Evolutionary conservation across 2,113 vertebrate species (phyloP).

Genomic region (Dasypus novemcinctus): DNA sequence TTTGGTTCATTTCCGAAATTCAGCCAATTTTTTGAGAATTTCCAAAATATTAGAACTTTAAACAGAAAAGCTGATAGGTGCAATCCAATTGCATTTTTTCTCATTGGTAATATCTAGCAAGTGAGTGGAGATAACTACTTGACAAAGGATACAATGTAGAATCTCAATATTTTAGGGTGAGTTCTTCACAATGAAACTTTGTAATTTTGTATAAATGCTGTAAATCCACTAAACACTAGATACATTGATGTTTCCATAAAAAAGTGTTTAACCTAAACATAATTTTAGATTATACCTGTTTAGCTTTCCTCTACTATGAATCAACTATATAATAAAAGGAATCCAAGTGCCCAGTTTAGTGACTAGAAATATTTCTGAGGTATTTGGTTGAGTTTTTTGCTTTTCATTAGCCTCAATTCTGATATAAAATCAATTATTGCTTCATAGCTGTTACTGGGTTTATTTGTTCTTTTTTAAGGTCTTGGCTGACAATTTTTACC

Average conservation of each 20-base stretch:
- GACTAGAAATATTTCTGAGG: constrained; percentile 28
- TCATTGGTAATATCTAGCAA: constrained; percentile 23
- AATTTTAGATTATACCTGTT: constrained; percentile 45
- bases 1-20: constrained; percentile 16
- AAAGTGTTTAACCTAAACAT: neutral
- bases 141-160: constrained; percentile 9
- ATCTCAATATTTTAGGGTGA: neutral
- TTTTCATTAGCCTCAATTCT: constrained; percentile 39
- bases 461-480: constrained; percentile 10
- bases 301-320: neutral
- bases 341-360: constrained; percentile 17
- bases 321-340: neutral
- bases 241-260: constrained; percentile 10
- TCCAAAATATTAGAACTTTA: neutral
- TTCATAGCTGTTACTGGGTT: neutral
- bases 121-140: neutral
- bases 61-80: neutral
- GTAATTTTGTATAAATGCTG: constrained; percentile 38
- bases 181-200: constrained; percentile 4
- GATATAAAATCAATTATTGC: constrained; percentile 33
- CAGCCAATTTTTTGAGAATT: constrained; percentile 1
- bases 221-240: neutral
- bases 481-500: constrained; percentile 15
- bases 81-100: neutral
- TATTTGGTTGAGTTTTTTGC: constrained; percentile 16